Conservation (phyloP, 2,888 invertebrate genomes). For the Sphaerophoria rueppellii region DNA sequence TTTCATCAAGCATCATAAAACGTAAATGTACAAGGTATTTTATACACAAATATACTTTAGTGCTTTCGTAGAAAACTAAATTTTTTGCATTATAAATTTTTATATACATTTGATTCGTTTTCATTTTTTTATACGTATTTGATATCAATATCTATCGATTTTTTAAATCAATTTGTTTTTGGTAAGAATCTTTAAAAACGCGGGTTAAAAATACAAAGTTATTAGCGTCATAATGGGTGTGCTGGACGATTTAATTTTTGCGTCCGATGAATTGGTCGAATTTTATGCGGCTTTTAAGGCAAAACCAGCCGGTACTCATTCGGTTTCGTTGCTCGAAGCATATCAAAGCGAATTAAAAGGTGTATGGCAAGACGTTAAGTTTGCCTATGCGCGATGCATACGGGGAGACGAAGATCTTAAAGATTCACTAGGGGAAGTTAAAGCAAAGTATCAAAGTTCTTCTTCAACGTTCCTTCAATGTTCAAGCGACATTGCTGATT, state of each 20-base stretch:
- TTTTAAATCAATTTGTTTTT: not conserved
- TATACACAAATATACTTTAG: not conserved
- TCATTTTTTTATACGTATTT: constrained; percentile 1
- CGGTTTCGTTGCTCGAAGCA: constrained; percentile 10
- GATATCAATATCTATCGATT: not conserved
- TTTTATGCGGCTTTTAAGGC: not conserved
- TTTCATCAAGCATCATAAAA: not conserved
- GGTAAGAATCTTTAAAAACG: not conserved
- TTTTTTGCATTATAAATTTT: constrained; percentile 1
- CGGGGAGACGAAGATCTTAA: not conserved
- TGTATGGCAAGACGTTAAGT: constrained; percentile 1
- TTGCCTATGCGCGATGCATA: not conserved
- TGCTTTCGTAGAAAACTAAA: not conserved
- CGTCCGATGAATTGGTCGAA: not conserved
- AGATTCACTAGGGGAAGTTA: constrained; percentile 6
- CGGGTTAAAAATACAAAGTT: not conserved
- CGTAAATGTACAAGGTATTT: not conserved
- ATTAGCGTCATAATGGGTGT: not conserved
- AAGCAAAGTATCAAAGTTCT: constrained; percentile 19
- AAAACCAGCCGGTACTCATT: not conserved
- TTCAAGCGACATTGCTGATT: constrained; percentile 10
- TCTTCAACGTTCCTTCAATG: constrained; percentile 7
- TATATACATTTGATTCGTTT: not conserved
- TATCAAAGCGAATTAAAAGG: not conserved
- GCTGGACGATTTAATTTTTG: constrained; percentile 1